Evolutionary conservation across 2,797 vertebrate genomes (phyloP).

Genomic region (Sebastes cheni): DNA sequence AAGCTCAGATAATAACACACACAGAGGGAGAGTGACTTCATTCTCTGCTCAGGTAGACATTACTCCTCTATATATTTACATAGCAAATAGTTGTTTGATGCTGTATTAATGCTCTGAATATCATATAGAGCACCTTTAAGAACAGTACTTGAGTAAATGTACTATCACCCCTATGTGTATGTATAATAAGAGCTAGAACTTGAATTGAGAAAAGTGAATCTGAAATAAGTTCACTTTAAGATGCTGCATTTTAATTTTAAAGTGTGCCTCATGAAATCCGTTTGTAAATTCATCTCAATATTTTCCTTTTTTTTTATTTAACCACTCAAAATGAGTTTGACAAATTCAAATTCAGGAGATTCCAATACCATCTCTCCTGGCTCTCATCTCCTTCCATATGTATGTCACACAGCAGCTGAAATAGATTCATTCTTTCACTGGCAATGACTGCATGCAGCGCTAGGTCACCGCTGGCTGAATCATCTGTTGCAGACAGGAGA

Average conservation of each 20-base stretch:
- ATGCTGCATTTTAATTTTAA: neutral
- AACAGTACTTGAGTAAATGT: neutral
- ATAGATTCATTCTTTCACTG: constrained; percentile 16
- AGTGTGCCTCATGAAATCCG: neutral
- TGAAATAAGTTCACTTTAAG: neutral
- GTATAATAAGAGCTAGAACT: neutral
- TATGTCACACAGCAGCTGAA: constrained; percentile 29
- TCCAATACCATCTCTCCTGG: neutral
- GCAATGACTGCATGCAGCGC: constrained; percentile 2
- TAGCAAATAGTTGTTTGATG: too few relatives aligned
- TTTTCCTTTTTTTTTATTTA: neutral
- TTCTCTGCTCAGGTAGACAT: too few relatives aligned
- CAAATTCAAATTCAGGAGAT: constrained; percentile 5
- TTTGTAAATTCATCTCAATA: neutral
- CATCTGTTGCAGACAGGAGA: constrained; percentile 25
- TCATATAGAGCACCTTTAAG: neutral
- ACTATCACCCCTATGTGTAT: too few relatives aligned
- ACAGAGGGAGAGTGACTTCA: too few relatives aligned
- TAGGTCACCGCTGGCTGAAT: constrained; percentile 34
- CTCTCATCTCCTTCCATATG: constrained; percentile 10
- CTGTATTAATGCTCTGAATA: too few relatives aligned
- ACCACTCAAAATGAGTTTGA: neutral
- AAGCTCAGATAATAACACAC: too few relatives aligned
- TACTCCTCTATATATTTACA: fast-evolving
- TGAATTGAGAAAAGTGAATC: neutral